Conservation (phyloP, 1,140 invertebrate species). For the Neodiprion pinetum region DNA sequence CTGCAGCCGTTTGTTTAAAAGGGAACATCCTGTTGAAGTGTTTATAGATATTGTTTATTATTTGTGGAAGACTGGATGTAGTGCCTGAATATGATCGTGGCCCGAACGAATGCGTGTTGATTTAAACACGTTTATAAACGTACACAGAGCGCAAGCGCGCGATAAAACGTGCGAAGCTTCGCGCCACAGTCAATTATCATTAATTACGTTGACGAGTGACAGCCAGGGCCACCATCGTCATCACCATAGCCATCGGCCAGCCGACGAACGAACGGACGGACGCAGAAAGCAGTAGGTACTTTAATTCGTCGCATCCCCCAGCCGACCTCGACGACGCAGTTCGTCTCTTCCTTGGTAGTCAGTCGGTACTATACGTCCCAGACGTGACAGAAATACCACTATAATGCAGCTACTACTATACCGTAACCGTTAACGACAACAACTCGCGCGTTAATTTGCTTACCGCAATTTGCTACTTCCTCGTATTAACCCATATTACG, state of each 20-base stretch:
- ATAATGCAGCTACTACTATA: too few relatives aligned
- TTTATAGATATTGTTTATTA: too few relatives aligned
- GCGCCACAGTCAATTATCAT: slow-evolving; percentile 4
- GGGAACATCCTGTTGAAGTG: too few relatives aligned
- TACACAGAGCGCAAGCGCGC: background rate
- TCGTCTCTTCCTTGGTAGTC: background rate
- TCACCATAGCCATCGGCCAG: background rate
- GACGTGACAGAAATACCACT: background rate
- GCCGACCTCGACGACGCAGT: background rate
- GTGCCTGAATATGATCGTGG: too few relatives aligned
- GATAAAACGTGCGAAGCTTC: slow-evolving; percentile 2
- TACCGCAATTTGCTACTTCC: background rate
- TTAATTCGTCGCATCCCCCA: background rate
- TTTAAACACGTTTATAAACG: too few relatives aligned
- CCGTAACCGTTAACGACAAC: too few relatives aligned
- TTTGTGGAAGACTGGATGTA: too few relatives aligned
- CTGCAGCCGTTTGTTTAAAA: too few relatives aligned
- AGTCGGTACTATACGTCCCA: background rate
- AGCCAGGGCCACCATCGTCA: slow-evolving; percentile 1
- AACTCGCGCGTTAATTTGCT: background rate
- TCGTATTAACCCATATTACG: background rate
- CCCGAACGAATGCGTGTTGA: too few relatives aligned
- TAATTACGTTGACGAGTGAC: slow-evolving; percentile 7
- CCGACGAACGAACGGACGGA: background rate
- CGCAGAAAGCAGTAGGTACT: background rate